Conservation (phyloP, 2,113 vertebrate genomes). For the Poeciliopsis turrubarensis region DNA sequence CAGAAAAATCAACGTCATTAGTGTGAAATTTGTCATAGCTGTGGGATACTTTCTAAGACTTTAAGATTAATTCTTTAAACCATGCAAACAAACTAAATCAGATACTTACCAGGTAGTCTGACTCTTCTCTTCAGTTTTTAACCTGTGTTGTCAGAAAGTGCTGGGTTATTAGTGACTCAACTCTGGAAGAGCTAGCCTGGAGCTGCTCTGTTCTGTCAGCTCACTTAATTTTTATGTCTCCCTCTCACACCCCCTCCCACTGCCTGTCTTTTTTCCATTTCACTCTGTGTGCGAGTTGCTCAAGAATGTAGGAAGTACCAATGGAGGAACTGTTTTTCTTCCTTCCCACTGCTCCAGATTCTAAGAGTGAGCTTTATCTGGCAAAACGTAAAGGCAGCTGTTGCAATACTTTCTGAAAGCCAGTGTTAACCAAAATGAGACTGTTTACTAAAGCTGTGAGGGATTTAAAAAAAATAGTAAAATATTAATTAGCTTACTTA, state of each 20-base stretch:
- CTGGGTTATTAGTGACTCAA: constrained; percentile 12
- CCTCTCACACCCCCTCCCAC: not conserved
- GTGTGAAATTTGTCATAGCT: not conserved
- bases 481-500: no score
- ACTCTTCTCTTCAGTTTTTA: not conserved
- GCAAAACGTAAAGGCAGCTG: not conserved
- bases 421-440: not conserved
- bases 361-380: not conserved
- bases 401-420: not conserved
- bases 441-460: no score
- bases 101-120: constrained; percentile 30
- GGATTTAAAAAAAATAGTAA: no score
- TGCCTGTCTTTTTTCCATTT: not conserved
- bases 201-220: not conserved
- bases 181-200: not conserved
- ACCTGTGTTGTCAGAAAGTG: not conserved
- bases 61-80: not conserved
- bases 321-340: not conserved
- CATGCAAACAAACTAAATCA: not conserved
- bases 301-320: constrained; percentile 35
- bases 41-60: not conserved
- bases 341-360: not conserved
- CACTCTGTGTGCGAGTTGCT: constrained; percentile 1
- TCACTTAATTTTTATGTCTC: not conserved
- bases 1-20: not conserved